phyloP scores from a whole-genome alignment of 2,888 invertebrate genomes.

The Drosophila demipolita region DNA sequence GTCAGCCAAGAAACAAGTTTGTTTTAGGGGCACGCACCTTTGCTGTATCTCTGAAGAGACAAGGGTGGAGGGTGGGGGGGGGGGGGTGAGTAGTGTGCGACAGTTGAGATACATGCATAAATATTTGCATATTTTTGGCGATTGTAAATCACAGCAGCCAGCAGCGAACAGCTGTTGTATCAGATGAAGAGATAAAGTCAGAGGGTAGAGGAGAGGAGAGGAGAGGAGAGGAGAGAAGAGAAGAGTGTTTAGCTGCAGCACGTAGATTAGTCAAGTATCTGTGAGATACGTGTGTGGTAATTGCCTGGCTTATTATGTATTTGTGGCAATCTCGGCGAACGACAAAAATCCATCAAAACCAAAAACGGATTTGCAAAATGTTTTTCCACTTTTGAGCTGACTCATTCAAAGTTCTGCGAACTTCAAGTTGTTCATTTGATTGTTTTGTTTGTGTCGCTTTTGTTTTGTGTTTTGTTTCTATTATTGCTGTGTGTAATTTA shows the following conservation, averaged over 20 bases:
- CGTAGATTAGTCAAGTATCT: conserved; percentile 32
- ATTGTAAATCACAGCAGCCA: conserved; percentile 44
- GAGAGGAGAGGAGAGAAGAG: too few relatives aligned
- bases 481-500: conserved; percentile 55
- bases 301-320: conserved; percentile 16
- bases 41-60: conserved; percentile 30
- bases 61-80: too few relatives aligned
- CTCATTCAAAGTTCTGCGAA: conserved; percentile 64
- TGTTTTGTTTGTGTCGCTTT: conserved; percentile 50
- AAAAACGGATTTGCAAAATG: conserved; percentile 43
- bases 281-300: conserved; percentile 35
- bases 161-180: not conserved
- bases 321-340: not conserved
- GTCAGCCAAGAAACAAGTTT: conserved; percentile 27
- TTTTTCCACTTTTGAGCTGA: conserved; percentile 52
- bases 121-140: conserved; percentile 44
- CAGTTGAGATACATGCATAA: conserved; percentile 38
- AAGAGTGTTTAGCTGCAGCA: conserved; percentile 33
- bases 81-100: conserved; percentile 14
- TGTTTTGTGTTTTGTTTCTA: conserved; percentile 37
- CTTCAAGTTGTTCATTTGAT: conserved; percentile 64
- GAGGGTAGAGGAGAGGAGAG: not conserved
- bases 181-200: conserved; percentile 33
- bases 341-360: conserved; percentile 24
- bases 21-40: conserved; percentile 49